Evolutionary conservation across 2,888 invertebrate genomes (phyloP), one percentile per base, ranked within the genome.

Genomic region (Andrena bucephala): DNA sequence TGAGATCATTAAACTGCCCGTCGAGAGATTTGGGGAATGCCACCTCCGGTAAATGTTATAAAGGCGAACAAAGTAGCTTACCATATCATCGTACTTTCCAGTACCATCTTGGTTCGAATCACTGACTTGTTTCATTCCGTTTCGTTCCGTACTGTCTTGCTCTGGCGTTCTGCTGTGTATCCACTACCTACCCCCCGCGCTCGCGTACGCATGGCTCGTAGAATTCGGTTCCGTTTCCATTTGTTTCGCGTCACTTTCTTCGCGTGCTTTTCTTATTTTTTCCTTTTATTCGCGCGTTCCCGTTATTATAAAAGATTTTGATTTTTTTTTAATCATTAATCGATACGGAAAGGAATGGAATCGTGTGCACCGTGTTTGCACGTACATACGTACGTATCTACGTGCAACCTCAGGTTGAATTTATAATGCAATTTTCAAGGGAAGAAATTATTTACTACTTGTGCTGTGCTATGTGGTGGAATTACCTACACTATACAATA

Each of bases 1-100:
- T 52, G 1, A n/a, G 52, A 65, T 52, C 63, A 4, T 27, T 13
- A 36, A 42, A n/a, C 13, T 4, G 1, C 13, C 13, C 57, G 52
- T 13, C 4, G 16, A 16, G 16, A 74, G 33, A 60, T 54, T 8
- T 20, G 8, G 8, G 0, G 24, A 4, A 24, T 24, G 24, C 10
- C 54, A 59, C 7, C n/a, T 54, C 36, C 6, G 54, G 59, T 1
- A 29, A 59, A 50, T 75, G 16, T 5, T 31, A 72, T 33, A 48
- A 69, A 81, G 73, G 54, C 36, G 48, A 33, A 81, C 60, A 42
- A 42, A 42, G 42, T 42, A 85, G 90, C 95, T 96, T 95, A 97
- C 97, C 99, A 99, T 94, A 99, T 98, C 97, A 99, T 98, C 94
- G 99, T 99, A 97, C 99, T 99, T 96, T 99, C 99, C 90, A 99